Base-by-base conservation (phyloP, 2,888 invertebrate species). In the Bedellia somnulentella region DNA sequence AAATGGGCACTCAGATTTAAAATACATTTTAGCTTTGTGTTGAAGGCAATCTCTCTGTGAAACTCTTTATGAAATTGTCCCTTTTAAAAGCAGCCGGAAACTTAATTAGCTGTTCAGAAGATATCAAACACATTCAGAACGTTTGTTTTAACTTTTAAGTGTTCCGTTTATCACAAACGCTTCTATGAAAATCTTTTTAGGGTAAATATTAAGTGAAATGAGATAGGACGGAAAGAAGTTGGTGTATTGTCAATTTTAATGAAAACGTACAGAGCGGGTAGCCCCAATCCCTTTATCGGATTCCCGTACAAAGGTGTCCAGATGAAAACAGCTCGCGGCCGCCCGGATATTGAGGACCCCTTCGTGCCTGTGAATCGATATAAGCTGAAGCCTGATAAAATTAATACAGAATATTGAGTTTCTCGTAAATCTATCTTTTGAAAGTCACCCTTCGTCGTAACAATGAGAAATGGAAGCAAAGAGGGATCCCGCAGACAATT, bases 271-370 rank as follows among this genome's bases (percentile, higher is more conserved):
- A 26, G 31, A 37, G 37, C 36, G 35, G 18, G 31, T 32, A 30
- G 30, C 35, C 32, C 34, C 39, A 40, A 45, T 46, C 45, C 43
- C 41, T 44, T 48, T 46, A 48, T 47, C 45, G 43, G 45, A 42
- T 46, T 42, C 38, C 35, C 37, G 38, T 42, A 50, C 45, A 49
- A 49, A 52, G 47, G 49, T 51, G 46, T 44, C 45, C 40, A 35
- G 45, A 45, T 32, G 45, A 51, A 48, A 54, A 52, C 45, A 47
- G 37, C 52, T 50, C 5, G 27, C 17, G 26, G 26, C 27, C 42
- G 40, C 40, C 37, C 45, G 51, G 47, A 52, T 50, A 53, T 56
- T 49, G 46, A 32, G 41, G 43, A 42, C 41, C 9, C 11, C 22
- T 5, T 5, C 31, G 18, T 12, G 21, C 8, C 17, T 6, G 16